Conservation (phyloP, 2,888 invertebrate genomes). For the Isotomurus palustris region DNA sequence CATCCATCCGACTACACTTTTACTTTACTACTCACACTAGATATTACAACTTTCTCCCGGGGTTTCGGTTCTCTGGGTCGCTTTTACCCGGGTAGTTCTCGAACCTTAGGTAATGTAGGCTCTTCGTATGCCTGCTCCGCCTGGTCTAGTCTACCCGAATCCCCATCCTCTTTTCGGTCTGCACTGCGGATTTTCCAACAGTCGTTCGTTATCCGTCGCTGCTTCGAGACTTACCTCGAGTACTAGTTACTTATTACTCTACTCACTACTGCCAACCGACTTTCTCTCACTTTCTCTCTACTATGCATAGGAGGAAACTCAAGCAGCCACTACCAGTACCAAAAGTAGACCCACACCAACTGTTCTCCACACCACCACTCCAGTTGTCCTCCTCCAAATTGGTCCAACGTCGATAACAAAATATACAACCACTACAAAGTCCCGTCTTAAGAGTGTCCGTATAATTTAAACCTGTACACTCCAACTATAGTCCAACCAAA, state of each 20-base stretch:
- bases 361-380: background rate
- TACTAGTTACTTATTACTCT: background rate
- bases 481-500: no score
- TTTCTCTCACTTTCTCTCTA: no score
- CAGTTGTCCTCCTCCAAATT: no score
- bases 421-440: no score
- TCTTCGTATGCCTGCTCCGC: background rate
- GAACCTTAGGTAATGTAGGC: no score
- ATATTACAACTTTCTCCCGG: constrained; percentile 14
- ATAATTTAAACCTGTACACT: no score
- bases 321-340: background rate
- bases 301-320: background rate
- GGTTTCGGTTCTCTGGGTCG: constrained; percentile 16
- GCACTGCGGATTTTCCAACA: constrained; percentile 45
- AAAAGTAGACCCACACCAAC: no score
- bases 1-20: no score
- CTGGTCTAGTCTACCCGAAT: constrained; percentile 13
- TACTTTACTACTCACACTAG: no score
- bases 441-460: no score
- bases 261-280: no score
- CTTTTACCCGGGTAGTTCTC: constrained; percentile 13
- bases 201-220: constrained; percentile 41
- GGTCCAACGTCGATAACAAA: no score
- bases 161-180: constrained; percentile 40
- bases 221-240: constrained; percentile 31